Percentiles rank a stretch among this genome's conserved stretches.
Conservation (phyloP, 2,113 vertebrate genomes). For the Paratilapia polleni region DNA sequence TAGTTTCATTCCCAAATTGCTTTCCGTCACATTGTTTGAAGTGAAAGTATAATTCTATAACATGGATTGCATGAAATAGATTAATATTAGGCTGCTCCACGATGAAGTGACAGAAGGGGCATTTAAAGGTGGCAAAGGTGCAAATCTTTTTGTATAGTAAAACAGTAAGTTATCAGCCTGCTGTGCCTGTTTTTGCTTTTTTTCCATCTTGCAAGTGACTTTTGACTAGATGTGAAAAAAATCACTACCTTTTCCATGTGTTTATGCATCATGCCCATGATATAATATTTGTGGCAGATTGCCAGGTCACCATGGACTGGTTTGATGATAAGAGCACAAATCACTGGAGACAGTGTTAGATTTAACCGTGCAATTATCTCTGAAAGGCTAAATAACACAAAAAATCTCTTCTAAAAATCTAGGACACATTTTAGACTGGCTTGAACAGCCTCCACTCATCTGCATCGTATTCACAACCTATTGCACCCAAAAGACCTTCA, state of each 20-base stretch:
- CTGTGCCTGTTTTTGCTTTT: background rate
- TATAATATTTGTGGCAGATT: background rate
- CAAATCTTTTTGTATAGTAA: background rate
- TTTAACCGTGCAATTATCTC: background rate
- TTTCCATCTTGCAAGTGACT: background rate
- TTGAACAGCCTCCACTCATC: no score
- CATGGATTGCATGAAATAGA: background rate
- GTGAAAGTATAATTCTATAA: background rate
- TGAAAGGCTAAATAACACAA: background rate
- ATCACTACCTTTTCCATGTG: background rate
- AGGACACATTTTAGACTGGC: no score
- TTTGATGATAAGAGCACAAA: background rate
- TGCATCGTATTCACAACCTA: no score
- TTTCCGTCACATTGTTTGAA: conserved; percentile 2
- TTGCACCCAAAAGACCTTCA: no score
- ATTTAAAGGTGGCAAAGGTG: no score
- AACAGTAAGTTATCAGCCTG: background rate
- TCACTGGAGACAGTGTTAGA: background rate
- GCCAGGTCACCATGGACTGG: no score
- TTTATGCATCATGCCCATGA: background rate
- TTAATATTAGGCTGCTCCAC: background rate
- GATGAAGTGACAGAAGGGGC: background rate
- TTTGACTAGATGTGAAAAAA: background rate
- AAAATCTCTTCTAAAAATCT: no score
- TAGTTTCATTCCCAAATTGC: background rate